A percentile compares a stretch with the other conserved stretches of the same genome.
These are phyloP conservation scores for Adelges cooleyi DNA, from an alignment of 1,140 invertebrate genomes.

Conservation along the genomic window DNA sequence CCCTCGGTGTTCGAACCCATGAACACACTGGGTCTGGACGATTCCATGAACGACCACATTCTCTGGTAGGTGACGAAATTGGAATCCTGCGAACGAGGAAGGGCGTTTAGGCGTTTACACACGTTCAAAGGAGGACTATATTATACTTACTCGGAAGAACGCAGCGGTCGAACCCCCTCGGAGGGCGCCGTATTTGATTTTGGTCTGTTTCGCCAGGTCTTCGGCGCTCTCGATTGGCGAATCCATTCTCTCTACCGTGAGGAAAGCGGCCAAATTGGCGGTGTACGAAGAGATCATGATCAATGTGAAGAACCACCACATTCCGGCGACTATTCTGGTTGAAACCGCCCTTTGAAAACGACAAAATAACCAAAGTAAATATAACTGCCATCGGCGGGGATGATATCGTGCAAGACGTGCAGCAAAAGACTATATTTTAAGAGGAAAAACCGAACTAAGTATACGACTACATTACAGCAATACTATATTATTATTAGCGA, in stretches of 20 bases:
- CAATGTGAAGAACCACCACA: slow-evolving; percentile 97
- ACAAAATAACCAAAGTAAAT: not conserved
- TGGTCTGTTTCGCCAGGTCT: slow-evolving; percentile 90
- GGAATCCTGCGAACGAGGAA: slow-evolving; percentile 57
- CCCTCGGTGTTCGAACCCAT: slow-evolving; percentile 74
- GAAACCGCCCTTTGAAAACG: slow-evolving; percentile 65
- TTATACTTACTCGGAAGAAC: slow-evolving; percentile 86
- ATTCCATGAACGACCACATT: slow-evolving; percentile 91
- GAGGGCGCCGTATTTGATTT: slow-evolving; percentile 93
- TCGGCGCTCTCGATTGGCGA: slow-evolving; percentile 91
- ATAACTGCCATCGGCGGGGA: not conserved
- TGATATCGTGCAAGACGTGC: not conserved
- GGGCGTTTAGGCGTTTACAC: too few species aligned
- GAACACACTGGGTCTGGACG: slow-evolving; percentile 69
- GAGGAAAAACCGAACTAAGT: not conserved
- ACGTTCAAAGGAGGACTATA: too few species aligned
- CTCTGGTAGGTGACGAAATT: slow-evolving; percentile 82
- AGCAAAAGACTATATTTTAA: not conserved
- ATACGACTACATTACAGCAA: not conserved
- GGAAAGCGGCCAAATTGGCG: slow-evolving; percentile 90
- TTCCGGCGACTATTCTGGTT: slow-evolving; percentile 78
- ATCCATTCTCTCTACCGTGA: slow-evolving; percentile 92
- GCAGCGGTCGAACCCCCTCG: slow-evolving; percentile 81
- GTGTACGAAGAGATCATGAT: slow-evolving; percentile 99
- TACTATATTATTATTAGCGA: not conserved